Base-by-base conservation (phyloP, 1,140 invertebrate genomes). In the Rhagoletis pomonella region DNA sequence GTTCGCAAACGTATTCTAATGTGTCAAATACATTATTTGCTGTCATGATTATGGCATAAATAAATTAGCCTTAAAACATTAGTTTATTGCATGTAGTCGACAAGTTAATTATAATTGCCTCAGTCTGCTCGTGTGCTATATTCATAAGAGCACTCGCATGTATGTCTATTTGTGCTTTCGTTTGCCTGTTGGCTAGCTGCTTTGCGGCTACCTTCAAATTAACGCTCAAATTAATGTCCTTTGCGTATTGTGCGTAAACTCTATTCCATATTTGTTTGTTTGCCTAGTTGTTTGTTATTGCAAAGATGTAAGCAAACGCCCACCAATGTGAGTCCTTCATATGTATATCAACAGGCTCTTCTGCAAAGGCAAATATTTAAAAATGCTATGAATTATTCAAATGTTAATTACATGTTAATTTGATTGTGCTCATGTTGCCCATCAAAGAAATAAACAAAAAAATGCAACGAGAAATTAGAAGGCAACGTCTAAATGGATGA, bases 1-100 rank as follows among this genome's bases (percentile, higher is more conserved):
- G 89, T 89, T 91, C 89, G 90, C 89, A 90, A 90, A 89, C 91
- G 91, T 90, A 92, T 92, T 92, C 91, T 92, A 92, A 92, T 92
- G 91, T 92, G 91, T 92, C 91, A 92, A 92, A 91, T 92, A 88
- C 90, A 90, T 92, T 90, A 91, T 90, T 89, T 90, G 88, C 89
- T 92, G 91, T 90, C 90, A 89, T 89, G 87, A 89, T 91, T 91
- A 91, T 89, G 85, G 89, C 89, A 67, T 67, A 64, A 85, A 86
- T 86, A 73, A 85, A 85, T 64, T 88, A 73, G 77, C 84, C 77
- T 47, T 84, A 88, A 86, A 88, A 85, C 84, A 67, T 88, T 85
- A 88, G 87, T 73, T 67, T 86, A 88, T 88, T 88, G 69, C 87
- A 88, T 64, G 67, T 69, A 88, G 73, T 85, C 73, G 87, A 86